Evolutionary conservation across 2,797 vertebrate genomes (phyloP).

Genomic region (Sparus aurata): DNA sequence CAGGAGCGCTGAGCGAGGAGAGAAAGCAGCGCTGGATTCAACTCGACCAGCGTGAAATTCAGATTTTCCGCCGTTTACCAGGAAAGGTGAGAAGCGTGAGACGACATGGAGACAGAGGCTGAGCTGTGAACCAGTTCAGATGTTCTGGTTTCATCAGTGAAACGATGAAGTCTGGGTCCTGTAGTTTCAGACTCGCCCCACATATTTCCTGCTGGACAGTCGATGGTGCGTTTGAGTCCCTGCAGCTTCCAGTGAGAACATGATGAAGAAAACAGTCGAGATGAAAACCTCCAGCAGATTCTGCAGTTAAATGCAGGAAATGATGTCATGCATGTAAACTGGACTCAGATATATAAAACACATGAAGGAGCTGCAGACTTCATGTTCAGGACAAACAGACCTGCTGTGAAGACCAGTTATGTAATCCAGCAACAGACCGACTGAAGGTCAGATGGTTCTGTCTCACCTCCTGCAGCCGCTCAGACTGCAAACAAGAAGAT

Average conservation of each 20-base stretch:
- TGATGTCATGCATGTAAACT: not conserved
- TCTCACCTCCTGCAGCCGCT: not conserved
- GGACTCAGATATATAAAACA: not conserved
- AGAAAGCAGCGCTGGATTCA: not conserved
- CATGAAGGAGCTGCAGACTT: not conserved
- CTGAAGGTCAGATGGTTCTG: not conserved
- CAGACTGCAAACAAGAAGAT: not conserved
- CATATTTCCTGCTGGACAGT: too few species aligned
- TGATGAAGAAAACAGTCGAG: not conserved
- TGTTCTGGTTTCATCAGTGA: too few species aligned
- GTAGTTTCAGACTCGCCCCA: too few species aligned
- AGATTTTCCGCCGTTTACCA: not conserved
- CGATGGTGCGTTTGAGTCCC: not conserved
- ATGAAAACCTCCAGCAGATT: not conserved
- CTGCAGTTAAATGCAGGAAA: constrained; percentile 15
- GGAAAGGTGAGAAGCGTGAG: constrained; percentile 20
- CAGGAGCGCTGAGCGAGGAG: too few species aligned
- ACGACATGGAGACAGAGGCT: not conserved
- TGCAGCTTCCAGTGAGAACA: not conserved
- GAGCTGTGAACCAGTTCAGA: not conserved
- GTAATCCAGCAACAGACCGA: not conserved
- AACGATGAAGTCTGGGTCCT: too few species aligned
- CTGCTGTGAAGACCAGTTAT: not conserved
- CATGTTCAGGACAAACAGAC: not conserved
- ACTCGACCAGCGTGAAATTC: not conserved